phyloP scores from a whole-genome alignment of 2,113 vertebrate genomes.

The Calonectris borealis region DNA sequence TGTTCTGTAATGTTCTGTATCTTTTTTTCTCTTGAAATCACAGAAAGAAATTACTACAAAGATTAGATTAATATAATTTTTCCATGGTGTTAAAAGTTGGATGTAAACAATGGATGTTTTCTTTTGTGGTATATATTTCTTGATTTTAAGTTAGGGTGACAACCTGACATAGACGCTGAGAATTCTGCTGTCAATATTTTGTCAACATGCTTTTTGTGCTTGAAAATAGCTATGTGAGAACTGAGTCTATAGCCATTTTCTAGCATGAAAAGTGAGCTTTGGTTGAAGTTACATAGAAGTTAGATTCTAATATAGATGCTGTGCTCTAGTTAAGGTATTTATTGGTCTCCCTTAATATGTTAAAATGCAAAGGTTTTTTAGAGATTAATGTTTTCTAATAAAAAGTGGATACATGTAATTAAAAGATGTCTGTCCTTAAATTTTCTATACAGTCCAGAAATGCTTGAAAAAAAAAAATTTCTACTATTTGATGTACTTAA shows the following conservation, averaged over 20 bases:
- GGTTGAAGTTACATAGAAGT: not conserved
- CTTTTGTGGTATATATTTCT: not conserved
- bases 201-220: not conserved
- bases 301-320: not conserved
- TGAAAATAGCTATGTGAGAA: not conserved
- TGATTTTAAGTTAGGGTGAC: not conserved
- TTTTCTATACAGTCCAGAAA: not conserved
- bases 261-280: not conserved
- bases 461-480: not conserved
- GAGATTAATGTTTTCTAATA: not conserved
- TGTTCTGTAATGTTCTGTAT: not conserved
- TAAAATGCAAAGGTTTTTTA: not conserved
- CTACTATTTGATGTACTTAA: not conserved
- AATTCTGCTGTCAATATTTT: not conserved
- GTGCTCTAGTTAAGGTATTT: not conserved
- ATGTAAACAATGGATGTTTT: not conserved
- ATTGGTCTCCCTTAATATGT: not conserved
- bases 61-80: not conserved
- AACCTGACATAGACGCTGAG: not conserved
- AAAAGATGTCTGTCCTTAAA: not conserved
- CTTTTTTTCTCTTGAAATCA: not conserved
- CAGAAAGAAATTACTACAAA: not conserved
- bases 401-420: not conserved
- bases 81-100: not conserved
- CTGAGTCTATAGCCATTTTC: not conserved